Evolutionary conservation across 2,888 invertebrate genomes (phyloP), one percentile per base, ranked within the genome.

Genomic region (Phengaris arion): DNA sequence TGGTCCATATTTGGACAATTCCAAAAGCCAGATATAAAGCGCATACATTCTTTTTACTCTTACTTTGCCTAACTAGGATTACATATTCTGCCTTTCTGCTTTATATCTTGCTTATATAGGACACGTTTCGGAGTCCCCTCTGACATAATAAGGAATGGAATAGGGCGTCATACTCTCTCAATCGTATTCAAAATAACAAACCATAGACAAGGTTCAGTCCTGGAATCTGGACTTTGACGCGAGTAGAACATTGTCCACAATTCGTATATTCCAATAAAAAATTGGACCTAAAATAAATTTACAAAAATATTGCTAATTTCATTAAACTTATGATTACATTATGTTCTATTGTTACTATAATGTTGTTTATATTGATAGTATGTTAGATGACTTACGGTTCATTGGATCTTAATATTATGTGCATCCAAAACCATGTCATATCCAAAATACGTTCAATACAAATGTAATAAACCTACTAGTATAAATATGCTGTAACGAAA

Each of bases 11-110:
- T 89, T 90, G 93, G 92, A 90, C 89, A 88, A 86, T 86, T 85
- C 87, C 88, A 89, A 89, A 92, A 92, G 92, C 92, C 89, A 92
- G 92, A 93, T 91, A 92, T 92, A 92, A 93, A 93, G 93, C 93
- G 93, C 86, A 89, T 90, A 87, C 91, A 91, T 93, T 93, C 92
- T 92, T 89, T 90, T 87, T 88, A 84, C 85, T 83, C 84, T 83
- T 79, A 77, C 76, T 80, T 76, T 77, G 77, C 74, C 76, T 78
- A 79, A 77, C 86, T 90, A 89, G 85, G 84, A 86, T 87, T 85
- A 85, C 75, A 57, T 76, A 68, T 84, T 82, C 83, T 80, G 83
- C 79, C 84, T 83, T 85, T 35, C 83, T 87, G 92, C 91, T 92
- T 93, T 90, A 93, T 92, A 92, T 93, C 92, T 91, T 85, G 92